These are phyloP conservation scores for Acholoe squamosa DNA, from an alignment of 2,888 invertebrate species.

Conservation along the genomic window DNA sequence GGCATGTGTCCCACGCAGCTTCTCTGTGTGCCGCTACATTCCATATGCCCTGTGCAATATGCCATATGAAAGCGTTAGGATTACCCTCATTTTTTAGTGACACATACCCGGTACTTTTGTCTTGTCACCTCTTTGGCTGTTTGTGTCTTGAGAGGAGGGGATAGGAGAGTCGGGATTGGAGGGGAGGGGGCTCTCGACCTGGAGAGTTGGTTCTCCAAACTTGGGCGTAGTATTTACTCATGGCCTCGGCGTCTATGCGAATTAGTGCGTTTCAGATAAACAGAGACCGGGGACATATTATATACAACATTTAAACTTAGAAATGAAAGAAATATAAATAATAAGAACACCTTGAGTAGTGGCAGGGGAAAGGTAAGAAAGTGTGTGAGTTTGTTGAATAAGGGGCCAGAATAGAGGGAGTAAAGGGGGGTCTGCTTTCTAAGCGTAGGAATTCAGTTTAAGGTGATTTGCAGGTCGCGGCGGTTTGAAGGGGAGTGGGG, in stretches of 20 bases:
- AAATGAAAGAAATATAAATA: conserved; percentile 10
- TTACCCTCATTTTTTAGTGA: neutral
- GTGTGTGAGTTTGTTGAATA: neutral
- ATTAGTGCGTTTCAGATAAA: conserved; percentile 46
- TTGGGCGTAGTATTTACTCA: too few relatives aligned
- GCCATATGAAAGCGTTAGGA: conserved; percentile 18
- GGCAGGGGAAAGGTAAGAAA: neutral
- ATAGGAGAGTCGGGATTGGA: neutral
- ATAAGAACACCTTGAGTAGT: neutral
- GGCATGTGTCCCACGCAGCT: neutral
- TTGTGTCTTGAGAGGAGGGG: neutral
- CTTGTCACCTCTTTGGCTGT: neutral
- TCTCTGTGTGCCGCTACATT: neutral
- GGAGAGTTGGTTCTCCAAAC: neutral
- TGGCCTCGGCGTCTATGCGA: neutral
- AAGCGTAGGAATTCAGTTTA: neutral
- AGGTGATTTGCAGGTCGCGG: neutral
- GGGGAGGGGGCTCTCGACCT: neutral
- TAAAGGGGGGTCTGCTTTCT: neutral
- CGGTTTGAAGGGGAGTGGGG: neutral
- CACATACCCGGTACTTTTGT: conserved; percentile 27
- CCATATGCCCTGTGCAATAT: conserved; percentile 1
- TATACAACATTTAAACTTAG: neutral
- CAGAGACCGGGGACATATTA: neutral
- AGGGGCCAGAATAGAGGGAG: neutral